Conservation (phyloP, 1,140 invertebrate genomes). For the Brachionus angularis region DNA sequence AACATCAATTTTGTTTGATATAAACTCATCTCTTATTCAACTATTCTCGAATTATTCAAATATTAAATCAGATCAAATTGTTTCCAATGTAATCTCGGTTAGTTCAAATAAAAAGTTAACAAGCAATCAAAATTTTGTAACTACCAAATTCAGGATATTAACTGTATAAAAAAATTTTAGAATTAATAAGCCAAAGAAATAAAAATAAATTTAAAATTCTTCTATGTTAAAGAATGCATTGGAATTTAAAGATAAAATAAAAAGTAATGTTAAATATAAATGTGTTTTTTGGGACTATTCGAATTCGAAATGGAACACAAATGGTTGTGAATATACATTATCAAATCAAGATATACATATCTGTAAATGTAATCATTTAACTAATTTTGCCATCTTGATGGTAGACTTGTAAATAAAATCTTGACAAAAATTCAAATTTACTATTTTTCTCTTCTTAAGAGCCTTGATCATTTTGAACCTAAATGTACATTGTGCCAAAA, state of each 20-base stretch:
- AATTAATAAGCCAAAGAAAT: not conserved
- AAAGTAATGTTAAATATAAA: not conserved
- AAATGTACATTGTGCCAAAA: conserved; percentile 10
- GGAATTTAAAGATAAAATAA: not conserved
- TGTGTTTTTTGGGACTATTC: conserved; percentile 41
- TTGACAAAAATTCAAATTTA: not conserved
- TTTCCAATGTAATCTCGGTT: conserved; percentile 22
- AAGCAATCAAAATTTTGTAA: conserved; percentile 18
- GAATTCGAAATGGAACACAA: conserved; percentile 1
- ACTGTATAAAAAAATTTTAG: not conserved
- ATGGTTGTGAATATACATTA: conserved; percentile 2
- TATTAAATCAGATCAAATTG: conserved; percentile 8
- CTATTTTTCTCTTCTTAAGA: conserved; percentile 12
- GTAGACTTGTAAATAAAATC: not conserved
- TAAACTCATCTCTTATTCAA: conserved; percentile 19
- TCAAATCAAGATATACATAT: not conserved
- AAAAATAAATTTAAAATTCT: not conserved
- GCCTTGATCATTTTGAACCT: not conserved
- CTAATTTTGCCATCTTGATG: conserved; percentile 42
- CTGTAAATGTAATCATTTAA: conserved; percentile 43
- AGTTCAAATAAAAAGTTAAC: conserved; percentile 19
- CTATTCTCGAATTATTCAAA: not conserved
- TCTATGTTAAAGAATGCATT: not conserved
- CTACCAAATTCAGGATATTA: conserved; percentile 11
- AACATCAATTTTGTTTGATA: conserved; percentile 31